A percentile compares a stretch with the other conserved stretches of the same genome.
phyloP scores from a whole-genome alignment of 1,140 invertebrate species.

The Paracyclopina nana region DNA sequence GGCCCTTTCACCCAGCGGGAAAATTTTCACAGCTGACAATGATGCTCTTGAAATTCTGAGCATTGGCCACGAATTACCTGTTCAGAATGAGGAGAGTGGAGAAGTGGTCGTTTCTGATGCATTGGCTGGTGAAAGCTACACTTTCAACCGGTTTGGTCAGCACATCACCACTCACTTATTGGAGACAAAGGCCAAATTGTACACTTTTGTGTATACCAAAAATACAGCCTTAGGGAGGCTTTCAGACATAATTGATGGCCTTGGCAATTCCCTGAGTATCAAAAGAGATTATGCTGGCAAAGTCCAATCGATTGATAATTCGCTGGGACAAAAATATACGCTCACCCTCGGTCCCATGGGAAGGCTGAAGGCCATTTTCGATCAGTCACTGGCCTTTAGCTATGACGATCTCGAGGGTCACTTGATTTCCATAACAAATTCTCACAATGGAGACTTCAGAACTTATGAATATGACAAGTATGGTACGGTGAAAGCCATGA shows the following conservation, averaged over 20 bases:
- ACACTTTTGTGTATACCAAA: slow-evolving; percentile 86
- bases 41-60: slow-evolving; percentile 53
- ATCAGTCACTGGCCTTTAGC: too few relatives aligned
- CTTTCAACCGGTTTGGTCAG: slow-evolving; percentile 81
- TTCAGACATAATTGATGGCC: slow-evolving; percentile 72
- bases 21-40: too few relatives aligned
- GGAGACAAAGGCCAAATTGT: slow-evolving; percentile 70
- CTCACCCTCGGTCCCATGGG: background rate
- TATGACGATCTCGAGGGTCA: too few relatives aligned
- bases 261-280: slow-evolving; percentile 82
- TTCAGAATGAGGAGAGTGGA: slow-evolving; percentile 55
- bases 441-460: slow-evolving; percentile 49
- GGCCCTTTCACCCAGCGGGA: too few relatives aligned
- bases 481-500: too few relatives aligned
- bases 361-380: slow-evolving; percentile 65
- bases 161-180: slow-evolving; percentile 77
- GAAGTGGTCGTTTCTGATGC: slow-evolving; percentile 58
- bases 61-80: slow-evolving; percentile 67
- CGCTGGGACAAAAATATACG: slow-evolving; percentile 23
- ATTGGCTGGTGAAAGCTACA: slow-evolving; percentile 72
- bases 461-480: slow-evolving; percentile 45
- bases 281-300: slow-evolving; percentile 53
- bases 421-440: too few relatives aligned
- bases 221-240: slow-evolving; percentile 88
- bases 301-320: slow-evolving; percentile 62